Conservation (phyloP, 2,113 vertebrate species). For the Erythrocercus mccallii region DNA sequence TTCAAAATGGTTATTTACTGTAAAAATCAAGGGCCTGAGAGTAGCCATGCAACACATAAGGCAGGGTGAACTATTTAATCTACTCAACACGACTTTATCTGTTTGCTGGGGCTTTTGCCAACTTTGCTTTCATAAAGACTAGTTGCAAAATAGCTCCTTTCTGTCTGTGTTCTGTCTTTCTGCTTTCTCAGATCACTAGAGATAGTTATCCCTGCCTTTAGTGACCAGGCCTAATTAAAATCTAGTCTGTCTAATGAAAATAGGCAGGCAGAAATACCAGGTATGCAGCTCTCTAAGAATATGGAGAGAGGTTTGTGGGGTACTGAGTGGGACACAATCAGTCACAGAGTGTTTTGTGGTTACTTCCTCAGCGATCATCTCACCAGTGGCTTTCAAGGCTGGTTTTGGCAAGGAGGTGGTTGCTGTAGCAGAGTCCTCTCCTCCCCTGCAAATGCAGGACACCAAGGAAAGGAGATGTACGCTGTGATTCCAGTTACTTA, state of each 20-base stretch:
- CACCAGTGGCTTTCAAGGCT: not conserved
- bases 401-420: not conserved
- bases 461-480: not conserved
- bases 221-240: not conserved
- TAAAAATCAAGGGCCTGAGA: not conserved
- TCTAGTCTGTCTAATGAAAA: not conserved
- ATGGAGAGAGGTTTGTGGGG: not conserved
- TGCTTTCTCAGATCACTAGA: not conserved
- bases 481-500: not conserved
- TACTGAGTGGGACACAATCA: not conserved
- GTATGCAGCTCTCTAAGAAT: not conserved
- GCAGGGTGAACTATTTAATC: not conserved
- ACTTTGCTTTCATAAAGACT: not conserved
- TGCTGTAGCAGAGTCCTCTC: not conserved
- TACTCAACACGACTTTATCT: not conserved
- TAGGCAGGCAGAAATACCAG: fast-evolving
- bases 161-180: not conserved
- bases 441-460: not conserved
- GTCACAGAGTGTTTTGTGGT: not conserved
- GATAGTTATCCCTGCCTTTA: not conserved
- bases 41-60: not conserved
- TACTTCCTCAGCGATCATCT: not conserved
- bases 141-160: not conserved
- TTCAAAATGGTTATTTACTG: not conserved
- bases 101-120: not conserved